These are phyloP conservation scores for Dastarcus helophoroides DNA, from an alignment of 2,888 invertebrate genomes.

Conservation along the genomic window DNA sequence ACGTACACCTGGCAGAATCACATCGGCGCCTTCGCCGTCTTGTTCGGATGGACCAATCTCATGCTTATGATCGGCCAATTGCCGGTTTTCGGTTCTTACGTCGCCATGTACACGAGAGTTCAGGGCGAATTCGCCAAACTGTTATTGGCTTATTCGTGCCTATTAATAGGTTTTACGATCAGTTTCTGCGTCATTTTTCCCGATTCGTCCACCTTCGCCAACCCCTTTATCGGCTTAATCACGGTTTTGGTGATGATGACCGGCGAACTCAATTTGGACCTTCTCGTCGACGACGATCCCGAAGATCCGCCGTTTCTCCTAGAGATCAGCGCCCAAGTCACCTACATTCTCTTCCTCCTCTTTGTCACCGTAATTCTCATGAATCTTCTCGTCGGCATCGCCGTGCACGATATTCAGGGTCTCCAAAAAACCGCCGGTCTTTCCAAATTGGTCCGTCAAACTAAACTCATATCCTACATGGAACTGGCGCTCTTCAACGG, in stretches of 20 bases:
- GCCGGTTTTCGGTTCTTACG: constrained; percentile 79
- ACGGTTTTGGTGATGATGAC: constrained; percentile 85
- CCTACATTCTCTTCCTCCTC: constrained; percentile 66
- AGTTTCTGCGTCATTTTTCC: constrained; percentile 84
- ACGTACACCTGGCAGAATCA: constrained; percentile 79
- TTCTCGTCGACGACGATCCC: constrained; percentile 62
- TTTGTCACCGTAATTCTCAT: constrained; percentile 78
- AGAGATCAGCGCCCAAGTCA: constrained; percentile 71
- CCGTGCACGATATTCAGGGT: constrained; percentile 79
- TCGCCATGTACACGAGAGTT: constrained; percentile 82
- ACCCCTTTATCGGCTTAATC: constrained; percentile 74
- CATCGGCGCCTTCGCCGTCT: constrained; percentile 73
- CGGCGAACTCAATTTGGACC: constrained; percentile 68
- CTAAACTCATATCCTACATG: constrained; percentile 77
- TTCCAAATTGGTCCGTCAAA: constrained; percentile 72
- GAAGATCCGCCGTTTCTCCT: constrained; percentile 64
- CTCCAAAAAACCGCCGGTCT: constrained; percentile 75
- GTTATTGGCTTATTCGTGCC: constrained; percentile 74
- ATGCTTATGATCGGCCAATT: constrained; percentile 85
- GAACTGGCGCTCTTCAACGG: constrained; percentile 72
- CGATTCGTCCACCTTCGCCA: constrained; percentile 67
- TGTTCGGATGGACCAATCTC: constrained; percentile 80
- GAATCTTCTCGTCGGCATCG: constrained; percentile 78
- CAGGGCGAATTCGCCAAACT: constrained; percentile 79
- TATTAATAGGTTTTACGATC: constrained; percentile 75